Evolutionary conservation across 2,797 vertebrate species (phyloP).

Genomic region (Hydrophis major): DNA sequence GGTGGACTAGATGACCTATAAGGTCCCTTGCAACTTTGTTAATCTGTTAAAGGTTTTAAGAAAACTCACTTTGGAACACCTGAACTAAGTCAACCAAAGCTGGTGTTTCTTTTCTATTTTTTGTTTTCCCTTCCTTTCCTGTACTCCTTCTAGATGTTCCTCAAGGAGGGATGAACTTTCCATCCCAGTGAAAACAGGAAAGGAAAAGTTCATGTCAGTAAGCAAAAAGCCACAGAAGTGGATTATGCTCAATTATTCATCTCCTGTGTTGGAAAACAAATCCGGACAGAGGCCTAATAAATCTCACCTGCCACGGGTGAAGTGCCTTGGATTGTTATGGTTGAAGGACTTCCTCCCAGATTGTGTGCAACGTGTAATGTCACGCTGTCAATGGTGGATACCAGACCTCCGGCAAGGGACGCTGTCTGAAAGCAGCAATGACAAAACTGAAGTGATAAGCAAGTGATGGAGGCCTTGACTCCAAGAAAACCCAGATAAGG

Average conservation of each 20-base stretch:
- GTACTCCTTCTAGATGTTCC: background rate
- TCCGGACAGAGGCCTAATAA: background rate
- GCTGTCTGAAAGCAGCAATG: constrained; percentile 60
- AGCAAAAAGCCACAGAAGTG: background rate
- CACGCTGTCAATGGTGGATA: constrained; percentile 84
- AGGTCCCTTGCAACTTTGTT: too few relatives aligned
- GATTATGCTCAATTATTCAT: fast-evolving
- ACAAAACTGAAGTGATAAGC: background rate
- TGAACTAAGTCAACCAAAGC: background rate
- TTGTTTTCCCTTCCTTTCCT: background rate
- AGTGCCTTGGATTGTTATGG: constrained; percentile 76
- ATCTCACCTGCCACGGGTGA: constrained; percentile 85
- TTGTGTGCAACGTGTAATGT: constrained; percentile 81
- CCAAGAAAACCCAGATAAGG: background rate
- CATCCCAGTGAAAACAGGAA: background rate
- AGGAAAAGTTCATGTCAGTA: background rate
- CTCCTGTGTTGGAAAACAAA: background rate
- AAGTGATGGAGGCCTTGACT: background rate
- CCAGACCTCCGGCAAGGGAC: constrained; percentile 73
- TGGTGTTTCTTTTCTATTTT: background rate
- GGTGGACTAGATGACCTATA: too few relatives aligned
- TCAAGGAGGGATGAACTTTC: background rate
- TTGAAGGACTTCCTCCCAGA: constrained; percentile 62
- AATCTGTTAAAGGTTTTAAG: background rate
- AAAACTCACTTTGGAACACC: background rate